Conservation (phyloP, 2,113 vertebrate species). For the Mandrillus leucophaeus region DNA sequence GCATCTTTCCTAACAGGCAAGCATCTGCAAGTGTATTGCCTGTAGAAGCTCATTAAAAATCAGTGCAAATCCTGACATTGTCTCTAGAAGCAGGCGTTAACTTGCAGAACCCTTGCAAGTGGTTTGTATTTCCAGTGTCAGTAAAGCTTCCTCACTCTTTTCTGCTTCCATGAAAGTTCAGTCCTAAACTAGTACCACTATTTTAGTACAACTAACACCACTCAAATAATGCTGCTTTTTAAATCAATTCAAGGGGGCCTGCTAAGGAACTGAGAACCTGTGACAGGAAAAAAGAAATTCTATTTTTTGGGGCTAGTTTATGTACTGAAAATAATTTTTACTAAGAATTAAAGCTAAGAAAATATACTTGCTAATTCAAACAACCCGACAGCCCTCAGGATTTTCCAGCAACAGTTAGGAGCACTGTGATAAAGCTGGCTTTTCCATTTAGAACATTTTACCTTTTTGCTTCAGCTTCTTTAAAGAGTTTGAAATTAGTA, state of each 20-base stretch:
- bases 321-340: not conserved
- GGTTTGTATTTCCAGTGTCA: not conserved
- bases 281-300: not conserved
- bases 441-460: not conserved
- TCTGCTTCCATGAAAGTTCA: not conserved
- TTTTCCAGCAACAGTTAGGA: not conserved
- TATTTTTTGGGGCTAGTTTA: not conserved
- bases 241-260: not conserved
- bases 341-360: not conserved
- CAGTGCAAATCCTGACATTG: not conserved
- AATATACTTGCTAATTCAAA: constrained; percentile 15
- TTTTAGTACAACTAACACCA: too few relatives aligned
- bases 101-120: constrained; percentile 41
- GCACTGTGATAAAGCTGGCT: not conserved
- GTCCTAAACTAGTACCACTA: not conserved
- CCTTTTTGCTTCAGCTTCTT: not conserved
- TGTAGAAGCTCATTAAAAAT: constrained; percentile 67
- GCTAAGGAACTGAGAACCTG: not conserved
- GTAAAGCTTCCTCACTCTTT: not conserved
- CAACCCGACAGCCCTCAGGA: not conserved
- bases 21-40: constrained; percentile 47
- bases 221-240: not conserved
- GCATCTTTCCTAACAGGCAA: constrained; percentile 46
- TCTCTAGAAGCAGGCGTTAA: constrained; percentile 19
- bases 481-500: not conserved